phyloP scores from a whole-genome alignment of 1,140 invertebrate species.

The Drosophila subpulchrella region DNA sequence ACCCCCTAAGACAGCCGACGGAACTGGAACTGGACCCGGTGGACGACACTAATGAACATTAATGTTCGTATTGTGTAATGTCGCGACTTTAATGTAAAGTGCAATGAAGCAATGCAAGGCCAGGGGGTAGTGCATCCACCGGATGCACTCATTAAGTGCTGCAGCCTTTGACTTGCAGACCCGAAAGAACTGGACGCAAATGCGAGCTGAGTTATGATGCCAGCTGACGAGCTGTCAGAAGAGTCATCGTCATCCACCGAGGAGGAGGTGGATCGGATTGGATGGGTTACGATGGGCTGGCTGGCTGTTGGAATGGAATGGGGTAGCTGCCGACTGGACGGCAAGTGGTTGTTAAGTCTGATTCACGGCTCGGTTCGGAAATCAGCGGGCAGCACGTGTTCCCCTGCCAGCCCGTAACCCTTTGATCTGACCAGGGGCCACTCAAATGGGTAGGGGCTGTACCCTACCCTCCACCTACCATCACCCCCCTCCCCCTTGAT shows the following conservation, averaged over 20 bases:
- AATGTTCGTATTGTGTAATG: slow-evolving; percentile 76
- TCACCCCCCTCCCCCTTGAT: too few species aligned
- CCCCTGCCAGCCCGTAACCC: slow-evolving; percentile 7
- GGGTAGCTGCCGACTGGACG: slow-evolving; percentile 24
- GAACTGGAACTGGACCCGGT: slow-evolving; percentile 3
- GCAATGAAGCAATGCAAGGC: slow-evolving; percentile 79
- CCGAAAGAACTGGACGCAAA: slow-evolving; percentile 33
- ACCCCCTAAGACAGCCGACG: slow-evolving; percentile 50
- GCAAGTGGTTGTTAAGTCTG: slow-evolving; percentile 65
- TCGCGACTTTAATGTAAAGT: slow-evolving; percentile 81
- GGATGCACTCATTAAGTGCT: slow-evolving; percentile 78
- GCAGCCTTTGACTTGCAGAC: slow-evolving; percentile 63
- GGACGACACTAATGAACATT: slow-evolving; percentile 66
- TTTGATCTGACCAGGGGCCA: slow-evolving; percentile 29
- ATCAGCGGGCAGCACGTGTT: slow-evolving; percentile 67
- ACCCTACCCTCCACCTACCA: background rate
- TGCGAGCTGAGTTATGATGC: slow-evolving; percentile 71
- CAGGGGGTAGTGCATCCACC: slow-evolving; percentile 41
- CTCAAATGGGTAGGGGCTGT: slow-evolving; percentile 2
- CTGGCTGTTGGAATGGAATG: background rate
- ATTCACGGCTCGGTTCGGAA: slow-evolving; percentile 53
- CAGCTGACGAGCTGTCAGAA: slow-evolving; percentile 77
- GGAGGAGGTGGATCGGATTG: slow-evolving; percentile 5
- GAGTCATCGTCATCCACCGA: slow-evolving; percentile 25
- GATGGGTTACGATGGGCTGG: background rate